Percentiles rank a stretch among this genome's conserved stretches.
Conservation (phyloP, 2,113 vertebrate genomes). For the Struthidea cinerea region DNA sequence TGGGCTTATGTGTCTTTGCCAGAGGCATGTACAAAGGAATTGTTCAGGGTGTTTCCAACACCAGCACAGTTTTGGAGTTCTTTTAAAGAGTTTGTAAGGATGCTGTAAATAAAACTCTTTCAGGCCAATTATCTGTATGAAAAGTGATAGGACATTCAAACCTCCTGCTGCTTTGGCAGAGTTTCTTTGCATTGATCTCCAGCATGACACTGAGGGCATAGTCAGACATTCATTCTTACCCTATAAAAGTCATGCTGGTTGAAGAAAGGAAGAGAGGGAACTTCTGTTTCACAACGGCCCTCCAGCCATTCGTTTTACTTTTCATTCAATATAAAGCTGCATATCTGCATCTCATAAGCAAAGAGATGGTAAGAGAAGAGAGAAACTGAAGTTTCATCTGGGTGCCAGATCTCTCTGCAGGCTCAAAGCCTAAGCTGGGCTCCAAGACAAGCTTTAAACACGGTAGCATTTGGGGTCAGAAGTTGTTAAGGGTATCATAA, state of each 20-base stretch:
- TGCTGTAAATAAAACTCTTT: not conserved
- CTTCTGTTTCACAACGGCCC: not conserved
- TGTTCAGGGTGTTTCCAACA: not conserved
- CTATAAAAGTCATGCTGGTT: not conserved
- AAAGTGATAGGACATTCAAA: not conserved
- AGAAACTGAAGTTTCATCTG: not conserved
- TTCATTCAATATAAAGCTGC: not conserved
- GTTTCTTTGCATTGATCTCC: not conserved
- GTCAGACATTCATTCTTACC: not conserved
- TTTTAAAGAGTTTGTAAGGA: not conserved
- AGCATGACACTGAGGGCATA: not conserved
- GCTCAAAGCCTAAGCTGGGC: not conserved
- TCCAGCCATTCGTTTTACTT: not conserved
- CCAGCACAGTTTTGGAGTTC: not conserved
- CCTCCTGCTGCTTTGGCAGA: not conserved
- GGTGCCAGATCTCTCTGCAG: not conserved
- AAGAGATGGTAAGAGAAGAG: not conserved
- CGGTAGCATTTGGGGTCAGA: not conserved
- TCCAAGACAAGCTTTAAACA: not conserved
- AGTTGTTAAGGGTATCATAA: not conserved
- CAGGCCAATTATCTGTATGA: not conserved
- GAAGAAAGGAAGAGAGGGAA: not conserved
- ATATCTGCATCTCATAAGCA: not conserved
- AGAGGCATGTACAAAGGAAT: not conserved
- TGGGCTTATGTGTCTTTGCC: not conserved